These are phyloP conservation scores for Sarotherodon lohbergeri DNA, from an alignment of 2,113 vertebrate species.

Conservation along the genomic window DNA sequence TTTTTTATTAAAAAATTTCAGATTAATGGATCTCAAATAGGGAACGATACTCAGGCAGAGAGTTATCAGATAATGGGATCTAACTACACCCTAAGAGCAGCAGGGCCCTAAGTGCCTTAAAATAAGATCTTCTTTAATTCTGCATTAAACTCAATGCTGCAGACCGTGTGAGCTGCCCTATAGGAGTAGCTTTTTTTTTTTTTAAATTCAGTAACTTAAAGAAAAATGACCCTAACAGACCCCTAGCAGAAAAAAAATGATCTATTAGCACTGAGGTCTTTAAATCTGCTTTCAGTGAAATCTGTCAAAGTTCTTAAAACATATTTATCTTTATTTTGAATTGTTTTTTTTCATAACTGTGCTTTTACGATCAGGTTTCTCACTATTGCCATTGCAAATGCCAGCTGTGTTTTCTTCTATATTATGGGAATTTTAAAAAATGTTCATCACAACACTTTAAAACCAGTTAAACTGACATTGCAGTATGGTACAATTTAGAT, in stretches of 20 bases:
- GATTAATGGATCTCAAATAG: conserved; percentile 39
- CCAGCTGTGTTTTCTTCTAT: too few relatives aligned
- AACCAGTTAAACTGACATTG: not conserved
- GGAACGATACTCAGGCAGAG: conserved; percentile 5
- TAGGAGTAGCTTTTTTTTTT: not conserved
- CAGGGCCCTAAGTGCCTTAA: not conserved
- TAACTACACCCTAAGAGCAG: conserved; percentile 20
- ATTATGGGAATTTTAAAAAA: not conserved
- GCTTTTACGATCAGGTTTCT: not conserved
- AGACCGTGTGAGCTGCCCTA: not conserved
- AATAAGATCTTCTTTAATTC: conserved; percentile 34
- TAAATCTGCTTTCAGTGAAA: not conserved
- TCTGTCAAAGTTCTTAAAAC: not conserved
- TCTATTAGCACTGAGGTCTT: not conserved
- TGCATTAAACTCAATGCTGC: not conserved
- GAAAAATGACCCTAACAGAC: not conserved
- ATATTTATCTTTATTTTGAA: not conserved
- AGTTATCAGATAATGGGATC: conserved; percentile 64
- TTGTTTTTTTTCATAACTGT: not conserved
- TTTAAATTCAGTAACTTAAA: not conserved
- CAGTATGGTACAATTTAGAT: not conserved
- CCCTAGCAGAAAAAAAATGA: not conserved
- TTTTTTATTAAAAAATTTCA: not conserved
- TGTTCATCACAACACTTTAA: not conserved
- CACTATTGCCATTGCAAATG: not conserved